A percentile compares a stretch with the other conserved stretches of the same genome.
Conservation (phyloP, 2,797 vertebrate species). For the Tragelaphus eurycerus region DNA sequence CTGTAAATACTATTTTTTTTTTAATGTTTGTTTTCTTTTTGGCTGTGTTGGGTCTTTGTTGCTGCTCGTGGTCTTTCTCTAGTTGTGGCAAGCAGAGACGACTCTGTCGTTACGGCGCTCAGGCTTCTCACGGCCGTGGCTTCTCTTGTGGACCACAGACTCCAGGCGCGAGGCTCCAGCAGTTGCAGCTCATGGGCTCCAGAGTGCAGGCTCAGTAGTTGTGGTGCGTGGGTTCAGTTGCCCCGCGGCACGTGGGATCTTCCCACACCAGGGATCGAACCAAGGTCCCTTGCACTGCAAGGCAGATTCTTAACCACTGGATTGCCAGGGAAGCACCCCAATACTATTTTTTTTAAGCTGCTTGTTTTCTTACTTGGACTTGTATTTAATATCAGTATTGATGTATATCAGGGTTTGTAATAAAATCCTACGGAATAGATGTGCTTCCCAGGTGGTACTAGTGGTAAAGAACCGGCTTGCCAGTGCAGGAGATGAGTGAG, state of each 20-base stretch:
- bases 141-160: background rate
- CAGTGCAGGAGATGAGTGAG: background rate
- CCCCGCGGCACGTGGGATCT: background rate
- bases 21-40: background rate
- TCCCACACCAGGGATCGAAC: background rate
- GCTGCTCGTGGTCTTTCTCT: background rate
- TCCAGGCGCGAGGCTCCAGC: fast-evolving
- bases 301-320: background rate
- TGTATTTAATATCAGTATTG: background rate
- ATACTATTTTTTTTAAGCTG: background rate
- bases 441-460: background rate
- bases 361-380: background rate
- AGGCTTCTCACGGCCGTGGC: background rate
- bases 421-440: background rate
- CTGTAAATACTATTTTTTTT: background rate
- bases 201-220: background rate
- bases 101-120: fast-evolving
- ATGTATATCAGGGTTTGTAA: background rate
- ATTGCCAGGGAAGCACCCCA: background rate
- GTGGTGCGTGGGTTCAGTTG: background rate
- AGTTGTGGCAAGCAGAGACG: background rate
- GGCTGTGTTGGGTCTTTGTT: background rate
- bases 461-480: background rate
- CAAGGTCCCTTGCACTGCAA: background rate
- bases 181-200: fast-evolving